Evolutionary conservation across 2,888 invertebrate genomes (phyloP), one percentile per base, ranked within the genome.

Genomic region (Hirtodrosophila alboralis): DNA sequence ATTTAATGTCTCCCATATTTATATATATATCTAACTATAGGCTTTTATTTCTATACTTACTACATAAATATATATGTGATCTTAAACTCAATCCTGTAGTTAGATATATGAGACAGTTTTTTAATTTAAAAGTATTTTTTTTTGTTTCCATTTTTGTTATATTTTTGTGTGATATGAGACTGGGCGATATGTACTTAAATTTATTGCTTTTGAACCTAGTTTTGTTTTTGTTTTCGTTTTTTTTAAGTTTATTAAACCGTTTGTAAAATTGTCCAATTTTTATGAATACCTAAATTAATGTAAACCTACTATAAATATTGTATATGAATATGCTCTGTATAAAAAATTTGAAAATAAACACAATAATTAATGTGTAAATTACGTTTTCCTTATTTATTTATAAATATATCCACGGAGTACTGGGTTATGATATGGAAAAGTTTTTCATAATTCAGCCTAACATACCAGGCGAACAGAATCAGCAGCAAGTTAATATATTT

Each of bases 131-230:
- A n/a, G n/a, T n/a, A n/a, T n/a, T n/a, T n/a, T n/a, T n/a, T n/a
- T 47, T 18, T 28, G 14, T 51, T 43, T 63, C 10, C 36, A 21
- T 18, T 30, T 34, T 43, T 28, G 5, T 21, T 31, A 23, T 48
- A 23, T 49, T 57, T n/a, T 38, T 49, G 23, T 56, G 48, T 56
- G 45, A 60, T 56, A 67, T 53, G 53, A 49, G 68, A 67, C 57
- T 61, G 40, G 54, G 48, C 49, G 14, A 49, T 10, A 26, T 60
- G 56, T 70, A 73, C 61, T 70, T 70, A 73, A 69, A 37, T 40
- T 66, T 53, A 14, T 41, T 45, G 9, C 26, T 16, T 41, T 28
- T 27, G 6, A 28, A 14, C n/a, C 12, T 40, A 14, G 5, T 21
- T 21, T n/a, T n/a, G n/a, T 3, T 26, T 28, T 34, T 28, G 30